phyloP scores from a whole-genome alignment of 1,140 invertebrate species.

The Gryllus bimaculatus region DNA sequence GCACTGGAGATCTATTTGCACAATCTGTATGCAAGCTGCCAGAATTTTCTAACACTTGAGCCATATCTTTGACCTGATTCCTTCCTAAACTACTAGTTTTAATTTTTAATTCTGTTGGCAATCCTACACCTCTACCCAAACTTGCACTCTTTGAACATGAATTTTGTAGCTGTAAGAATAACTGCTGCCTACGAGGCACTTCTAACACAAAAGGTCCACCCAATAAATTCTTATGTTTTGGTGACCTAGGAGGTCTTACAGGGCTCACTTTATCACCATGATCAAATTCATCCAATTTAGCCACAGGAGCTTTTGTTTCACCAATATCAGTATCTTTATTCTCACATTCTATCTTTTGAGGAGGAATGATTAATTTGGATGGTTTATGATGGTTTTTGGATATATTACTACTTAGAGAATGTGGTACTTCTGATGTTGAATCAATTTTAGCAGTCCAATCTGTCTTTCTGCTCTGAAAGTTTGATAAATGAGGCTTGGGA shows the following conservation, averaged over 20 bases:
- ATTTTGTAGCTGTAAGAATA: slow-evolving; percentile 3
- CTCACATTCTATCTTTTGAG: not conserved
- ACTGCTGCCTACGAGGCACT: slow-evolving; percentile 9
- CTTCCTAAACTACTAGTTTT: slow-evolving; percentile 10
- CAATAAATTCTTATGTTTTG: slow-evolving; percentile 14
- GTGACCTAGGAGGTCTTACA: slow-evolving; percentile 18
- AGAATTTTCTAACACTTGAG: not conserved
- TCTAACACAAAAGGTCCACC: not conserved
- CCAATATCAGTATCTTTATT: not conserved
- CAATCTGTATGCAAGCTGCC: not conserved
- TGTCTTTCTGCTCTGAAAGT: not conserved
- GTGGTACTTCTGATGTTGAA: not conserved
- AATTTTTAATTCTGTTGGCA: not conserved
- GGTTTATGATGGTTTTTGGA: not conserved
- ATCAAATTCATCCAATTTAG: slow-evolving; percentile 17
- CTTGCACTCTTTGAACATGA: slow-evolving; percentile 17
- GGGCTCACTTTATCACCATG: not conserved
- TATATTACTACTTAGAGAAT: not conserved
- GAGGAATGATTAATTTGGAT: not conserved
- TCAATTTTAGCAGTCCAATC: not conserved
- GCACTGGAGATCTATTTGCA: slow-evolving; percentile 1
- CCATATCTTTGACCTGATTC: not conserved
- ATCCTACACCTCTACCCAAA: slow-evolving; percentile 12
- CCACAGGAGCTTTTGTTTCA: slow-evolving; percentile 15
- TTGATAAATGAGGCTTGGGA: slow-evolving; percentile 16